Evolutionary conservation across 2,797 vertebrate genomes (phyloP).

Genomic region (Siniperca obscura): DNA sequence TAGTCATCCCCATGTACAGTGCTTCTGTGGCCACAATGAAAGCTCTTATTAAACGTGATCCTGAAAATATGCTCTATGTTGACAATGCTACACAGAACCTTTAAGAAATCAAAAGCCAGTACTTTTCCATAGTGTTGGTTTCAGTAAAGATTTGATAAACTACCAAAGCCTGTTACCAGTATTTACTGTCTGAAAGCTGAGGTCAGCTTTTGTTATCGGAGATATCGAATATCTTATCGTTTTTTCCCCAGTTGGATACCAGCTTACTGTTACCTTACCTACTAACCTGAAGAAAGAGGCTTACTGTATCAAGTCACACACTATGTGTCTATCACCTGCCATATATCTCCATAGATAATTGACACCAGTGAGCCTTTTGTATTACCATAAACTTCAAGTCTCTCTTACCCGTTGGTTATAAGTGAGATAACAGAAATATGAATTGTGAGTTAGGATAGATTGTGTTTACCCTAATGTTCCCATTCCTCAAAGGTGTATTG

Average conservation of each 20-base stretch:
- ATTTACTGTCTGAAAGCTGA: conserved; percentile 24
- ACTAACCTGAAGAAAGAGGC: neutral
- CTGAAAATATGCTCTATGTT: neutral
- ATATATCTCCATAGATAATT: conserved; percentile 50
- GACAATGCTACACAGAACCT: neutral
- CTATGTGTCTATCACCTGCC: conserved; percentile 9
- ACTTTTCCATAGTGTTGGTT: conserved; percentile 9
- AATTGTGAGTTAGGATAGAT: neutral
- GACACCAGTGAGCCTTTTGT: conserved; percentile 16
- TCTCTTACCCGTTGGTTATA: neutral
- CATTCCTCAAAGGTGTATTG: neutral
- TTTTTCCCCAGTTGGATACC: neutral
- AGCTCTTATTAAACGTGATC: neutral
- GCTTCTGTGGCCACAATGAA: neutral
- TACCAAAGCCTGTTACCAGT: neutral
- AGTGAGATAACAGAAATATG: neutral
- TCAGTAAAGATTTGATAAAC: neutral
- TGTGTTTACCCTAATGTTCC: neutral
- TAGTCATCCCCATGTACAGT: neutral
- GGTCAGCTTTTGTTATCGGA: neutral
- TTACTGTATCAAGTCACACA: neutral
- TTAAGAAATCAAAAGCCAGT: neutral
- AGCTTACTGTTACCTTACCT: neutral
- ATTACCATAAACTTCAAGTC: neutral
- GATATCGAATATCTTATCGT: no score